Evolutionary conservation across 2,797 vertebrate species (phyloP).

Genomic region (Manis crassicaudata): DNA sequence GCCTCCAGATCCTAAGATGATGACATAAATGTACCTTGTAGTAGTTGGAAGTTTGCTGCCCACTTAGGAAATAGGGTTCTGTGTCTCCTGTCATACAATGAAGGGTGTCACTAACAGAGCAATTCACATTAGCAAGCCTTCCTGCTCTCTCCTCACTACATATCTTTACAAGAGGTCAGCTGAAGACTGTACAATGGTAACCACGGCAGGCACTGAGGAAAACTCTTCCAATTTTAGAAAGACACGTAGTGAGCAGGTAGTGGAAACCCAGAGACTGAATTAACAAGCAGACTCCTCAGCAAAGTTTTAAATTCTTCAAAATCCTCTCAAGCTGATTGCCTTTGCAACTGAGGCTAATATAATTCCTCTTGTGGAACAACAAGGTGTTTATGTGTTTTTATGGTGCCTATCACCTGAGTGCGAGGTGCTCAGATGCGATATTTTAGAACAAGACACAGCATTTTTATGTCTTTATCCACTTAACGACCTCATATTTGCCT

Average conservation of each 20-base stretch:
- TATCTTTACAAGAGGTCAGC: background rate
- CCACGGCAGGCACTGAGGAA: background rate
- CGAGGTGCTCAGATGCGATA: background rate
- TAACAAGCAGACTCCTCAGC: background rate
- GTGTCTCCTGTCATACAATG: background rate
- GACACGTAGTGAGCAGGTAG: background rate
- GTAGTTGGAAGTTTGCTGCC: background rate
- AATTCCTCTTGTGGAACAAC: background rate
- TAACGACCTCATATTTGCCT: conserved; percentile 62
- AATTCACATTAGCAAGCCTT: background rate
- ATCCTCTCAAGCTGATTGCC: background rate
- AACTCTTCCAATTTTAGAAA: background rate
- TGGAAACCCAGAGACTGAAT: background rate
- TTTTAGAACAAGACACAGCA: conserved; percentile 28
- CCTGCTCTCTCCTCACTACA: background rate
- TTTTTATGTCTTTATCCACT: conserved; percentile 53
- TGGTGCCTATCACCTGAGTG: background rate
- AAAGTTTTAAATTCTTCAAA: background rate
- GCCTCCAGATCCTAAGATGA: background rate
- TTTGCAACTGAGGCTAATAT: background rate
- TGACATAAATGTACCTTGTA: background rate
- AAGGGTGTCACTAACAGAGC: conserved; percentile 25
- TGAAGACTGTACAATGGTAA: background rate
- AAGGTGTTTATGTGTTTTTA: conserved; percentile 4
- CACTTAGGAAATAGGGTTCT: background rate